Base-by-base conservation (phyloP, 1,140 invertebrate genomes). In the Heterodera schachtii region DNA sequence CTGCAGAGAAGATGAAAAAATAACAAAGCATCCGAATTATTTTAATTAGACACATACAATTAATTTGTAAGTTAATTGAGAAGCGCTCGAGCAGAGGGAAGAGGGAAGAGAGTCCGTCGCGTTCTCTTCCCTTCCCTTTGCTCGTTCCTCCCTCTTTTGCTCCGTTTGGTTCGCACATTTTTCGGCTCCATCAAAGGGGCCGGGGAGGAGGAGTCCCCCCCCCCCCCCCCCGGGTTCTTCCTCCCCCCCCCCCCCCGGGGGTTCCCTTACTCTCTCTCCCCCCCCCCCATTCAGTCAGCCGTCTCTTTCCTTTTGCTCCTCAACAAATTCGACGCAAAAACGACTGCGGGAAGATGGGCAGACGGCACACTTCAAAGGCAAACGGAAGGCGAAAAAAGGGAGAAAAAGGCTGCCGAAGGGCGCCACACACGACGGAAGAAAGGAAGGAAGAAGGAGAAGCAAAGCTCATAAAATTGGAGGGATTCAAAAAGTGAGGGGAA, bases 301-400 rank as follows among this genome's bases (percentile, higher is more conserved):
- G 21, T 5, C 69, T 4, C 5, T 11, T 52, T 52, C 49, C 69
- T 46, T 70, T 8, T n/a, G 8, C 19, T 43, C 11, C n/a, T 41
- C 31, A 46, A 71, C 69, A n/a, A 71, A 71, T 71, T 71, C 69
- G 69, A n/a, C 69, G 69, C 69, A 71, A 71, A 71, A 71, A 71
- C 69, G 69, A 31, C 69, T 71, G 69, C 31, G 44, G 44, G 69
- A 43, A n/a, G 69, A 71, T 71, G 21, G 31, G 9, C 19, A 71
- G 57, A 60, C 57, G 57, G 57, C 57, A 60, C 57, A 60, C 57
- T 60, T 60, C 57, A 60, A 60, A 60, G 57, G 57, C 57, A 60
- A 60, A 60, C 11, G 16, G 16, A 60, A 19, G 57, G 57, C 6
- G 49, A 11, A 6, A 52, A 52, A 60, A 13, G 57, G 13, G 13